Conservation (phyloP, 2,888 invertebrate genomes). For the Drosophila melanosoma region DNA sequence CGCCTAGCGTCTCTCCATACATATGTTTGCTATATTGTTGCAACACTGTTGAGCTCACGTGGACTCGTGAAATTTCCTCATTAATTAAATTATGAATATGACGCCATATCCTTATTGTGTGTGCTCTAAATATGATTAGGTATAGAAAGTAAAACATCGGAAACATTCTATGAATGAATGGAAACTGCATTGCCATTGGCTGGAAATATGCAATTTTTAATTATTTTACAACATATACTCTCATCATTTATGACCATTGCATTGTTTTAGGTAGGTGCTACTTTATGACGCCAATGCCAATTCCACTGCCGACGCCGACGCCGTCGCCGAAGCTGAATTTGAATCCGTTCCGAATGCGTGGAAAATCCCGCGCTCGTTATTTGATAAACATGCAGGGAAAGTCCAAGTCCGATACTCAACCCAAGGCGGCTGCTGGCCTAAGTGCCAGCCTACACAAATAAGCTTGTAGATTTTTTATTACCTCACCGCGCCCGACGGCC, state of each 20-base stretch:
- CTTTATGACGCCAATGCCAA: constrained; percentile 53
- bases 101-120: constrained; percentile 62
- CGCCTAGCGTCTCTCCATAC: constrained; percentile 40
- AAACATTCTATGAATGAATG: constrained; percentile 74
- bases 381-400: constrained; percentile 62
- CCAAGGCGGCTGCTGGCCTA: constrained; percentile 66
- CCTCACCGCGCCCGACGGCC: constrained; percentile 36
- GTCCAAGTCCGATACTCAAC: constrained; percentile 45
- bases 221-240: constrained; percentile 65
- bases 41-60: constrained; percentile 9
- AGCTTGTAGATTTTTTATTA: constrained; percentile 61
- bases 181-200: constrained; percentile 34
- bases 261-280: constrained; percentile 70
- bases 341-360: constrained; percentile 50
- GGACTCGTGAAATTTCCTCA: constrained; percentile 57
- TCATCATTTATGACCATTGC: constrained; percentile 57
- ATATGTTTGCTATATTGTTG: constrained; percentile 30
- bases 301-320: constrained; percentile 13
- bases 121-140: constrained; percentile 55
- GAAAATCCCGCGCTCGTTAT: constrained; percentile 71
- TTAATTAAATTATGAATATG: constrained; percentile 66
- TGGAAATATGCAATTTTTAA: constrained; percentile 53
- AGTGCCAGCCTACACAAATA: constrained; percentile 75
- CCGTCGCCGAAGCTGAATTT: constrained; percentile 10
- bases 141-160: constrained; percentile 10